These are phyloP conservation scores for Danio aesculapii DNA, from an alignment of 2,797 vertebrate species.

Conservation along the genomic window DNA sequence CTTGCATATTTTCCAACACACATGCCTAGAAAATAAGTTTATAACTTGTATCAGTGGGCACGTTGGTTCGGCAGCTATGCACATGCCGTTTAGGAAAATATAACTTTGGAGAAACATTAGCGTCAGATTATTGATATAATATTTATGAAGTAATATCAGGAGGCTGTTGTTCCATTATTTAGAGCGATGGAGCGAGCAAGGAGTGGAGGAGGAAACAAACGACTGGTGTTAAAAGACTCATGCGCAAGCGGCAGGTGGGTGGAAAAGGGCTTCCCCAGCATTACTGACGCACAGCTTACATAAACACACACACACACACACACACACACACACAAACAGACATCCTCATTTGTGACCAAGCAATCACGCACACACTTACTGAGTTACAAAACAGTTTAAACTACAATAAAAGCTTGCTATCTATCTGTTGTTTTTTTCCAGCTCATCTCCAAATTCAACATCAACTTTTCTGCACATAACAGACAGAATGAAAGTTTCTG, in stretches of 20 bases:
- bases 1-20: neutral
- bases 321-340: conserved; percentile 31
- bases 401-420: conserved; percentile 35
- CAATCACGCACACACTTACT: conserved; percentile 7
- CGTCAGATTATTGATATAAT: conserved; percentile 80
- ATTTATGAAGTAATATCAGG: conserved; percentile 81
- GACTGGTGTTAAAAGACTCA: conserved; percentile 67
- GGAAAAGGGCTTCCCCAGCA: conserved; percentile 78
- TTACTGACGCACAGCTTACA: conserved; percentile 40
- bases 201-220: conserved; percentile 59
- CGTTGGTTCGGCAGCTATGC: conserved; percentile 54
- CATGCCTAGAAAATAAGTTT: neutral
- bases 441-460: too few species aligned
- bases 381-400: conserved; percentile 40
- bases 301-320: conserved; percentile 50
- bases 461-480: too few species aligned
- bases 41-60: conserved; percentile 26
- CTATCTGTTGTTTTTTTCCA: too few species aligned
- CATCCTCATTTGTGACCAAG: conserved; percentile 36
- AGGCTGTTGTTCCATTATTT: conserved; percentile 79
- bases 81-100: conserved; percentile 48
- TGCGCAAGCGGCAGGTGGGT: conserved; percentile 71
- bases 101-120: conserved; percentile 71
- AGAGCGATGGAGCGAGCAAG: conserved; percentile 58
- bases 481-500: too few species aligned